phyloP scores from a whole-genome alignment of 2,797 vertebrate species.

The Xenopus petersii region DNA sequence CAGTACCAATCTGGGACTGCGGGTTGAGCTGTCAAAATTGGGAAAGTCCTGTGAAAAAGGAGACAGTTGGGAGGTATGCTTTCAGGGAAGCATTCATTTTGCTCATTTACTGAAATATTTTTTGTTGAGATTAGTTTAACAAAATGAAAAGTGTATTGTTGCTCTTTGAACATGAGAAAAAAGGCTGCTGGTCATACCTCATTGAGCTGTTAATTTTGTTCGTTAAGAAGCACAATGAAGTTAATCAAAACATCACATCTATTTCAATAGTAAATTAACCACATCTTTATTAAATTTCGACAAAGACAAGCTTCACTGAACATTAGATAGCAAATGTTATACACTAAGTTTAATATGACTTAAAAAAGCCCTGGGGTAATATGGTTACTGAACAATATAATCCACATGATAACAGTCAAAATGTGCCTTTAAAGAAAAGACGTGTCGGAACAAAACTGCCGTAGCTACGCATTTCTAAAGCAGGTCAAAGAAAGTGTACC shows the following conservation, averaged over 20 bases:
- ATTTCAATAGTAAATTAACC: conserved; percentile 43
- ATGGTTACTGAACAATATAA: background rate
- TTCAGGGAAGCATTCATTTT: no score
- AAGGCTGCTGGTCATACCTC: conserved; percentile 39
- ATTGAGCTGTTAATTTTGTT: conserved; percentile 43
- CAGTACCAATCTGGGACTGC: no score
- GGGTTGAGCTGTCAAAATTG: no score
- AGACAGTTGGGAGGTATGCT: no score
- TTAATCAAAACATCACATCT: conserved; percentile 39
- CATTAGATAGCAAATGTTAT: conserved; percentile 21
- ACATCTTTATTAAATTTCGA: conserved; percentile 40
- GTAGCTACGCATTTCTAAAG: no score
- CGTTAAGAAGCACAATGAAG: conserved; percentile 32
- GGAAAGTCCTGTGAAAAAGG: no score
- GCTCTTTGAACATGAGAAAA: conserved; percentile 5
- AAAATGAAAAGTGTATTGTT: background rate
- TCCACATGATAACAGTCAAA: conserved; percentile 1
- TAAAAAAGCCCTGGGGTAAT: background rate
- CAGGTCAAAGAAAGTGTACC: no score
- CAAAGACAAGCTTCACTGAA: conserved; percentile 35
- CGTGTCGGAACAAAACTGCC: no score
- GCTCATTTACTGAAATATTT: no score
- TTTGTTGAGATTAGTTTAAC: no score
- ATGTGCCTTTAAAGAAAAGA: background rate
- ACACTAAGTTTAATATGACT: conserved; percentile 10